phyloP scores from a whole-genome alignment of 2,888 invertebrate genomes.

The Habrosyne pyritoides region DNA sequence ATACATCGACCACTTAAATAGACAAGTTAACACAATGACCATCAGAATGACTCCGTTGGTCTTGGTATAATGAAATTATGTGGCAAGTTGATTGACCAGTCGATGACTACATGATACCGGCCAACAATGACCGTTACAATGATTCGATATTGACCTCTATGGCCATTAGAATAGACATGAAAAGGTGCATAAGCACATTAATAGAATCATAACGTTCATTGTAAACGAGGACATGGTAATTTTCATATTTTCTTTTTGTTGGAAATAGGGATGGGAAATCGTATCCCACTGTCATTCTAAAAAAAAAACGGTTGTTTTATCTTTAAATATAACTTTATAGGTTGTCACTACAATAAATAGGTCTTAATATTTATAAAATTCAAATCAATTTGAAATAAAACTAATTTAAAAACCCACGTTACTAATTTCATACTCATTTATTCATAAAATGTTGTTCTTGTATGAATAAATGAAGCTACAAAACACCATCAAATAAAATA shows the following conservation, averaged over 20 bases:
- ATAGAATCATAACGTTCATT: background rate
- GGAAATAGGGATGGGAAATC: background rate
- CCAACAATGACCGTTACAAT: background rate
- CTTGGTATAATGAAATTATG: slow-evolving; percentile 4
- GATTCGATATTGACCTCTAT: background rate
- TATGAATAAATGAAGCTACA: no score
- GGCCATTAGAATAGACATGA: background rate
- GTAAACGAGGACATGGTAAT: background rate
- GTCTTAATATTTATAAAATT: no score
- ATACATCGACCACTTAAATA: background rate
- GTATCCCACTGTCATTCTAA: background rate
- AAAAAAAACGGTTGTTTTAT: no score
- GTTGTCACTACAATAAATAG: no score
- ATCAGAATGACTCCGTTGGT: background rate
- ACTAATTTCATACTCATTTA: no score
- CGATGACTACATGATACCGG: background rate
- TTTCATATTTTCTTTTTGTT: background rate
- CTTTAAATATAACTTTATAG: no score
- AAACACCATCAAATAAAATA: no score
- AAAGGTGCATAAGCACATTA: background rate
- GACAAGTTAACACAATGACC: background rate
- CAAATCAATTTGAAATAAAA: no score
- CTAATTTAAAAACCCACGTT: no score
- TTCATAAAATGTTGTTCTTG: no score
- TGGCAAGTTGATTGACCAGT: background rate